These are phyloP conservation scores for Genyomyrus donnyi DNA, from an alignment of 2,113 vertebrate species.

Conservation along the genomic window DNA sequence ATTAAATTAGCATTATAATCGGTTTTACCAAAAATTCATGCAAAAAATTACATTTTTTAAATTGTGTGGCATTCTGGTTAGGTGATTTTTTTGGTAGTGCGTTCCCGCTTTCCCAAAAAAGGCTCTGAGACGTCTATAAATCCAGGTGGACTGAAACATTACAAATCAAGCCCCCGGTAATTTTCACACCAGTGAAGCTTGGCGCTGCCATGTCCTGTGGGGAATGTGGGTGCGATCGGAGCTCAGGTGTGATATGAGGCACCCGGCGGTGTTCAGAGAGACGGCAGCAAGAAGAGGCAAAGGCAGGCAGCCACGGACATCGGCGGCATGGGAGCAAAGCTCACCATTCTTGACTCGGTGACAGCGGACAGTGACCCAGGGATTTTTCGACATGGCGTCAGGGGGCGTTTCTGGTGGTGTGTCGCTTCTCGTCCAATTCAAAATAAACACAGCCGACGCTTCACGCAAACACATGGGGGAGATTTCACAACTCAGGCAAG, in stretches of 20 bases:
- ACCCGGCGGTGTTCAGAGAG: not conserved
- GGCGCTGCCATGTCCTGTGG: not conserved
- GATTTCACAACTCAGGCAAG: not conserved
- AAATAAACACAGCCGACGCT: not conserved
- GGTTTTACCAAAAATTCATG: not conserved
- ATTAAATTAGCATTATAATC: not conserved
- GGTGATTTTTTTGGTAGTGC: not conserved
- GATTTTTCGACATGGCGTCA: not conserved
- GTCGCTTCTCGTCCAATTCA: conserved; percentile 9
- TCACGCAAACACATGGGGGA: not conserved
- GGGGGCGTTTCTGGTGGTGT: conserved; percentile 11
- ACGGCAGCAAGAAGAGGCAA: not conserved
- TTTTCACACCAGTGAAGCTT: not conserved
- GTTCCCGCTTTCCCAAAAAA: not conserved
- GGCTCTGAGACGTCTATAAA: not conserved
- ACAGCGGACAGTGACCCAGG: not conserved
- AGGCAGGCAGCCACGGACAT: not conserved
- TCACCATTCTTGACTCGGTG: not conserved
- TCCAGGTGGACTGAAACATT: not conserved
- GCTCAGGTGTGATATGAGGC: not conserved
- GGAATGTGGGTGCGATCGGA: not conserved
- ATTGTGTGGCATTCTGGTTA: not conserved
- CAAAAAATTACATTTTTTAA: not conserved
- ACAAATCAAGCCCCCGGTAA: not conserved
- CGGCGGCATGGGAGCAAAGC: not conserved